Evolutionary conservation across 2,888 invertebrate genomes (phyloP), one percentile per base, ranked within the genome.

Genomic region (Drosophila prolongata): DNA sequence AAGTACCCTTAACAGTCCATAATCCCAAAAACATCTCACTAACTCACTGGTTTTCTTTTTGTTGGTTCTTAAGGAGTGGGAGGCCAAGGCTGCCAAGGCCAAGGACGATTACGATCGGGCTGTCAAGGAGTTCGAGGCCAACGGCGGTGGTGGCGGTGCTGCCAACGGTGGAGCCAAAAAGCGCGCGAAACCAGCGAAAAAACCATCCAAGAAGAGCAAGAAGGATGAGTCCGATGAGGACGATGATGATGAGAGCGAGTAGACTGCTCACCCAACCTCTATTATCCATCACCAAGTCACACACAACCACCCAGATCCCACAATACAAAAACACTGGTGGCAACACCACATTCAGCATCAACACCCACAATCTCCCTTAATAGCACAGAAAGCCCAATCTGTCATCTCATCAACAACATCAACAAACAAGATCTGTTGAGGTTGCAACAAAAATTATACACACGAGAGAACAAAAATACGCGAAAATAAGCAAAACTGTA

Each of bases 31-130:
- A 24, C 6, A 10, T 13, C n/a, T 8, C 6, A 0, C n/a, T 16
- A 8, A 37, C 34, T 55, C 11, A 30, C 52, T 14, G 57, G 24
- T 50, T 9, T 27, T 55, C 38, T 52, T 42, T 43, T 9, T 10
- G 11, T 10, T 11, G 6, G 6, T 14, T 37, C 42, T 44, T 8
- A 19, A 96, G 96, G 96, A 97, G 93, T 99, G 97, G 97, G 98
- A 99, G 84, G 95, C 95, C 72, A 97, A 97, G 92, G 97, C 97
- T 2, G 95, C 95, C 5, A 95, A 96, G 91, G 96, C 96, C 10
- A 99, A 98, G 93, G 96, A 97, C 90, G 96, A 97, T 73, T 99
- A 99, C 91, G 95, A 95, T 69, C 95, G 95, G 89, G 97, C 96
- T 55, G 96, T 99, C 94, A 96, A 96, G 90, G 98, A 97, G 88